Conservation (phyloP, 2,797 vertebrate genomes). For the Agapornis canus region DNA sequence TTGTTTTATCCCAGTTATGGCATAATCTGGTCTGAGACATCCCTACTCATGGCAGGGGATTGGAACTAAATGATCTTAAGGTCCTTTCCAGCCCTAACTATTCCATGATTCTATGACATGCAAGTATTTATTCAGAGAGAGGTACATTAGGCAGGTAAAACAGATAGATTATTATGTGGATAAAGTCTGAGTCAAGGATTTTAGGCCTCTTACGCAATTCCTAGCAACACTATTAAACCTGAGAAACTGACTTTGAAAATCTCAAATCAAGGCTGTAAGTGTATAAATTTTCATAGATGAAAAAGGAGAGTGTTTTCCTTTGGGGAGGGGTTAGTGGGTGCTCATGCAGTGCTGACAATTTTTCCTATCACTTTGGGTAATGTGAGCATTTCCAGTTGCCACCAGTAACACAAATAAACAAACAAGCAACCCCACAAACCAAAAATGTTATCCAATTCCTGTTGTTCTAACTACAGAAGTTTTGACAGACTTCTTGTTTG, state of each 20-base stretch:
- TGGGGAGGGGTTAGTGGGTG: background rate
- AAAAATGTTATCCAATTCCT: background rate
- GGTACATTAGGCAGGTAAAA: background rate
- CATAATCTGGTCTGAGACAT: background rate
- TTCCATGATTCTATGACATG: background rate
- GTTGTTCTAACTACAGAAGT: slow-evolving; percentile 6
- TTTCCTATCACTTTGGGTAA: background rate
- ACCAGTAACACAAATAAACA: background rate
- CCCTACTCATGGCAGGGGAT: background rate
- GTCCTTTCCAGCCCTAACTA: background rate
- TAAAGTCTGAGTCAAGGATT: background rate
- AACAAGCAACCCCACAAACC: background rate
- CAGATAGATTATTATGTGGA: background rate
- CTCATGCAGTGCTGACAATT: background rate
- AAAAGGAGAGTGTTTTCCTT: background rate
- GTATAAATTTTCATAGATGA: background rate
- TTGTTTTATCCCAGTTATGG: background rate
- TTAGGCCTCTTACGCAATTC: background rate
- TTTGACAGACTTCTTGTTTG: slow-evolving; percentile 21
- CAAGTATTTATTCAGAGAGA: background rate
- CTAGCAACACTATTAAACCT: background rate
- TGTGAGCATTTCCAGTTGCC: background rate
- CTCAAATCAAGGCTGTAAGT: background rate
- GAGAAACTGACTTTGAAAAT: background rate
- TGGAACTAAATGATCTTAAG: background rate